Conservation (phyloP, 2,113 vertebrate genomes). For the Paradoxurus hermaphroditus region DNA sequence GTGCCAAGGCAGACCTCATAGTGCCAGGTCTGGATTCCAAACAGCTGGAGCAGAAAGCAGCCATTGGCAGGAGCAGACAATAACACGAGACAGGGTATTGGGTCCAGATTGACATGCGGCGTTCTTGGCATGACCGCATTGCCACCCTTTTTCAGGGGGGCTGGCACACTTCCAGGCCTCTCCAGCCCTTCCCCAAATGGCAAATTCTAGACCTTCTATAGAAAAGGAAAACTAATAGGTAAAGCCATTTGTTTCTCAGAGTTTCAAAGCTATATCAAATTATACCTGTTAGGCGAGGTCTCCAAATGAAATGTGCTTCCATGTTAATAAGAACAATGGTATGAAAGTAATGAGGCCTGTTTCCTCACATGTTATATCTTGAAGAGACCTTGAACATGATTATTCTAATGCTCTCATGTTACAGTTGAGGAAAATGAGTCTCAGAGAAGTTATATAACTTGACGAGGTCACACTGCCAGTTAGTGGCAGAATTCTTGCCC, state of each 20-base stretch:
- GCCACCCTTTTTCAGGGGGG: conserved; percentile 18
- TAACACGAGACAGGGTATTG: conserved; percentile 22
- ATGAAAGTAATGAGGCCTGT: background rate
- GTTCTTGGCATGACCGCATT: conserved; percentile 14
- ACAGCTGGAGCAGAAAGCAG: conserved; percentile 64
- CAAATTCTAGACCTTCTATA: background rate
- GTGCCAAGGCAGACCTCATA: conserved; percentile 35
- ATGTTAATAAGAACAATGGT: background rate
- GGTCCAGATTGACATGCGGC: conserved; percentile 45
- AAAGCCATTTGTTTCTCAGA: background rate
- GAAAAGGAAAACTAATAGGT: conserved; percentile 23
- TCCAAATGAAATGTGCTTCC: conserved; percentile 4
- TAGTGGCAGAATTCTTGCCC: background rate
- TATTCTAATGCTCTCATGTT: background rate
- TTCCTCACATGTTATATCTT: background rate
- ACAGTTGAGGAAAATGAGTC: background rate
- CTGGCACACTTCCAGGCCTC: background rate
- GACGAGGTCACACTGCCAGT: background rate
- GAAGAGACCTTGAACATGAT: background rate
- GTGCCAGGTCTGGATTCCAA: conserved; percentile 66
- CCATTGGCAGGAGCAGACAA: conserved; percentile 49
- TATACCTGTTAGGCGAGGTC: background rate
- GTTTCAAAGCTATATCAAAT: conserved; percentile 33
- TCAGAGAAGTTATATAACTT: background rate
- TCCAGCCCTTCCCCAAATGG: background rate